Evolutionary conservation across 2,888 invertebrate species (phyloP), one percentile per base, ranked within the genome.

Genomic region (Synanthedon vespiformis): DNA sequence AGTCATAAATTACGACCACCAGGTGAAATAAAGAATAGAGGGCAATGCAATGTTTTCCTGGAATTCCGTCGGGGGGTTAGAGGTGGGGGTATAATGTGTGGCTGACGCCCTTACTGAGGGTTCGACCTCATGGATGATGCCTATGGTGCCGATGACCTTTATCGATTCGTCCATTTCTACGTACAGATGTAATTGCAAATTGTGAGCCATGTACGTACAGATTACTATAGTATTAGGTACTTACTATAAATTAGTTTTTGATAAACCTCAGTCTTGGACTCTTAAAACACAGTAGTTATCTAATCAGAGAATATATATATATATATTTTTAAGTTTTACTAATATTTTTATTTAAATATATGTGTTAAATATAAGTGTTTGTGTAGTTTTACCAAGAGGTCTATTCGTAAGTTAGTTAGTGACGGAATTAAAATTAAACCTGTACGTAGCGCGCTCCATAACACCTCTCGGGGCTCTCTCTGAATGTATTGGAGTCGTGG

Each of bases 71-170:
- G 69, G 72, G 73, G 72, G 77, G 72, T 64, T 70, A 69, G 64
- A 67, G 68, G 67, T 65, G 67, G 74, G 72, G 74, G 74, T 63
- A 74, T 77, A 79, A 78, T 78, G 74, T 77, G 73, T 75, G 72
- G 74, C 75, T 70, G 72, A 71, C 77, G 74, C 80, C 81, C 80
- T 80, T 69, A 61, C 68, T 70, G 73, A 80, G 83, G 83, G 85
- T 76, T 78, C 75, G 65, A 78, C 73, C 78, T 74, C 74, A 75
- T 75, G 66, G 74, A 77, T 78, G 79, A 75, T 80, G 77, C 71
- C 77, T 79, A 77, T 80, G 71, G 83, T 84, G 86, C 74, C 86
- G 80, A 85, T 85, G 85, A 85, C 85, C 86, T 67, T 77, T 82
- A 85, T 86, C 82, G 86, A 86, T 86, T 85, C 63, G 69, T 67